Conservation (phyloP, 1,140 invertebrate genomes). For the Periplaneta americana region DNA sequence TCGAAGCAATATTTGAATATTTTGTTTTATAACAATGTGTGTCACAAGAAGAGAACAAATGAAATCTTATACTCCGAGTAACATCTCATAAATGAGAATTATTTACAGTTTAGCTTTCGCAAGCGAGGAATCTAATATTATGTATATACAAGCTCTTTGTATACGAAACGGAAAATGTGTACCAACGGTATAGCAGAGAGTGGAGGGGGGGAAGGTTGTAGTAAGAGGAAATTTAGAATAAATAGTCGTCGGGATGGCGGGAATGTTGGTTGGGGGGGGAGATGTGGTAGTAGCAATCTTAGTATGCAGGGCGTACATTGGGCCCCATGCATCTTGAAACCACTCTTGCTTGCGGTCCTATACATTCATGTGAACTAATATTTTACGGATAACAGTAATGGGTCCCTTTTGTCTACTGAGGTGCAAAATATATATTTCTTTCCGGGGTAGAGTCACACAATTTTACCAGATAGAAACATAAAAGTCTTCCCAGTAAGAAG, state of each 20-base stretch:
- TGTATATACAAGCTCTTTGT: not conserved
- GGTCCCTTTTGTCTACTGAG: constrained; percentile 10
- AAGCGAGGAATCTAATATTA: not conserved
- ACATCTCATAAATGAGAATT: not conserved
- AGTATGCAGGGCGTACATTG: not conserved
- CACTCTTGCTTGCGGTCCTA: not conserved
- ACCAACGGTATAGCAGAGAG: not conserved
- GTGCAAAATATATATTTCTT: constrained; percentile 3
- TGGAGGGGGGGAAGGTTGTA: not conserved
- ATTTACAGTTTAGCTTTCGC: not conserved
- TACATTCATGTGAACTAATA: constrained; percentile 1
- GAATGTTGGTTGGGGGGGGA: not conserved
- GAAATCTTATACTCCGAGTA: not conserved
- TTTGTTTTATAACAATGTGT: too few relatives aligned
- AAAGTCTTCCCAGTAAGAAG: not conserved
- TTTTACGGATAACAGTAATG: constrained; percentile 10
- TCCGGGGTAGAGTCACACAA: not conserved
- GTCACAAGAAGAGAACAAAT: too few relatives aligned
- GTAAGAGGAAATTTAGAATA: not conserved
- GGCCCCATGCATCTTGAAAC: not conserved
- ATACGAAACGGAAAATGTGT: not conserved
- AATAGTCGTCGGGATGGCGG: not conserved
- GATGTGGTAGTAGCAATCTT: not conserved
- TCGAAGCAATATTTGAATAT: too few relatives aligned
- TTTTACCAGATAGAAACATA: not conserved